Evolutionary conservation across 23 tunicate species (phyloP).

Genomic region (Ciona savignyi): DNA sequence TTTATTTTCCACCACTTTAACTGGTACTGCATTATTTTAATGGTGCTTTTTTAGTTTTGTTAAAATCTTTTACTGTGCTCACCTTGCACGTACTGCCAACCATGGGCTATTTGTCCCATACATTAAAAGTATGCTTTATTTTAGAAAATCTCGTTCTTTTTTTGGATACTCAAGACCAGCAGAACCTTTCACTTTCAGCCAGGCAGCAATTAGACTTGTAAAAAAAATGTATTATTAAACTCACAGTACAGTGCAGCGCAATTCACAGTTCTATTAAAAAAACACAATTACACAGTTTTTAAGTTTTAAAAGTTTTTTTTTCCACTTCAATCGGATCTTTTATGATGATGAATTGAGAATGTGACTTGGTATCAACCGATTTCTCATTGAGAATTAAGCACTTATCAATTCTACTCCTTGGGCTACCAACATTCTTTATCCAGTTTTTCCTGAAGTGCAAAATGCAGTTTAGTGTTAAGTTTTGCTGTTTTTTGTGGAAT

Average conservation of each 20-base stretch:
- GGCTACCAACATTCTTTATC: conserved; percentile 70
- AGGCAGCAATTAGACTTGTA: too few species aligned
- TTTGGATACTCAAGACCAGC: too few species aligned
- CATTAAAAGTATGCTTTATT: background rate
- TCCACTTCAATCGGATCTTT: conserved; percentile 31
- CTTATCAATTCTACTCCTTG: conserved; percentile 53
- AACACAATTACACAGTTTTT: too few species aligned
- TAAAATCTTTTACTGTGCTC: background rate
- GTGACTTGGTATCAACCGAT: conserved; percentile 8
- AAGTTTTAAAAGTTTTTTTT: background rate
- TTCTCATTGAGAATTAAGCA: conserved; percentile 45
- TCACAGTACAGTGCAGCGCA: too few species aligned
- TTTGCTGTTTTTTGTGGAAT: too few species aligned
- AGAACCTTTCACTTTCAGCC: too few species aligned
- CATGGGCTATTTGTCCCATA: background rate
- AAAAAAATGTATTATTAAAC: too few species aligned
- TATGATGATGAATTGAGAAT: conserved; percentile 30
- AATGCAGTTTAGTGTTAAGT: too few species aligned
- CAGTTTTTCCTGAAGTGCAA: conserved; percentile 39
- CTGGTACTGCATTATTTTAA: background rate
- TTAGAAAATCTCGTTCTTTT: too few species aligned
- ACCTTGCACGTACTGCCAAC: background rate
- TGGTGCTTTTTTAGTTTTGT: background rate
- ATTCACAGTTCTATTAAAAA: too few species aligned
- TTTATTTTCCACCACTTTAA: background rate